A percentile compares a stretch with the other conserved stretches of the same genome.
Conservation (phyloP, 2,797 vertebrate species). For the Gymnothorax reevesii region DNA sequence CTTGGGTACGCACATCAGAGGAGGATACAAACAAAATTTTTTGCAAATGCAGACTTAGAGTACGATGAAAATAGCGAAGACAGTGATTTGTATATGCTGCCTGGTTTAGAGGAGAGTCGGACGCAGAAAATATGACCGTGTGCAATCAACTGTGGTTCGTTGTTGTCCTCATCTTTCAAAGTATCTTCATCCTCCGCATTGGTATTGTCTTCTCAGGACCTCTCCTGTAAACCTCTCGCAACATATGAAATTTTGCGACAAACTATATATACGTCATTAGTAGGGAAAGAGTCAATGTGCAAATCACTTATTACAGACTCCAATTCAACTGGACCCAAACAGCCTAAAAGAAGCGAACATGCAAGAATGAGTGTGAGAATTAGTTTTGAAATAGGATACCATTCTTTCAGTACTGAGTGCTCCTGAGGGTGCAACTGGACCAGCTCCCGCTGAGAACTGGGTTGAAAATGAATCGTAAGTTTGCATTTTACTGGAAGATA, state of each 20-base stretch:
- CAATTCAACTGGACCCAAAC: not conserved
- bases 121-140: too few species aligned
- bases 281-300: not conserved
- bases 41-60: too few species aligned
- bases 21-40: too few species aligned
- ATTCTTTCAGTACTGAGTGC: slow-evolving; percentile 19
- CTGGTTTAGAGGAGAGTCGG: too few species aligned
- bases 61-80: too few species aligned
- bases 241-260: not conserved
- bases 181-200: too few species aligned
- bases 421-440: not conserved
- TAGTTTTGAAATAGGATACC: slow-evolving; percentile 32
- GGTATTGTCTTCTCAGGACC: too few species aligned
- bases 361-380: slow-evolving; percentile 34
- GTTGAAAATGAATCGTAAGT: slow-evolving; percentile 7
- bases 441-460: not conserved
- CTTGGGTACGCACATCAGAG: too few species aligned
- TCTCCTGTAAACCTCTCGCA: too few species aligned
- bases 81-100: too few species aligned
- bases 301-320: not conserved
- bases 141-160: too few species aligned
- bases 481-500: not conserved
- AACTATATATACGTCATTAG: not conserved
- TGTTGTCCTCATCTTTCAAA: too few species aligned
- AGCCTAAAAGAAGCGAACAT: slow-evolving; percentile 24